A percentile compares a stretch with the other conserved stretches of the same genome.
These are phyloP conservation scores for Hyaena hyaena DNA, from an alignment of 2,113 vertebrate species.

Conservation along the genomic window DNA sequence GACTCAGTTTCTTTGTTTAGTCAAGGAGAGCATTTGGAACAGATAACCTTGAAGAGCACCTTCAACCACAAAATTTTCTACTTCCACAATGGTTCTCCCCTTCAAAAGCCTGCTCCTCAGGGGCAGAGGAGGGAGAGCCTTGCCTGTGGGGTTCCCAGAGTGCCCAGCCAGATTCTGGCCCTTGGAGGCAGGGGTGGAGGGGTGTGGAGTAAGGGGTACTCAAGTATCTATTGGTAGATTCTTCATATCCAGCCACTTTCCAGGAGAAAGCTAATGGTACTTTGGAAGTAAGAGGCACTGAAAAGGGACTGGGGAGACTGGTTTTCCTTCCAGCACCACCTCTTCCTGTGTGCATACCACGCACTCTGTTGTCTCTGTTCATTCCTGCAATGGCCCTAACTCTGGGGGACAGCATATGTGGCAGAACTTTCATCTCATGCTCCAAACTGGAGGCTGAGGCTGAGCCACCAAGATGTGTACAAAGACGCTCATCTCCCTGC, in stretches of 20 bases:
- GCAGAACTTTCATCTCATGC: background rate
- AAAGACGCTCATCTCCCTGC: background rate
- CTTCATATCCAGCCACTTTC: background rate
- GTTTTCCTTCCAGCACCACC: background rate
- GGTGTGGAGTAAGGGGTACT: background rate
- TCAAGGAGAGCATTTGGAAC: background rate
- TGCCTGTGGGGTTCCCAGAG: background rate
- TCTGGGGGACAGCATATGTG: background rate
- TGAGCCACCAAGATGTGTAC: background rate
- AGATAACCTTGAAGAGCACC: background rate
- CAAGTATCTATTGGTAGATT: background rate
- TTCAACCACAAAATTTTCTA: background rate
- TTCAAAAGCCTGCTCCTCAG: background rate
- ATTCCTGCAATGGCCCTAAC: background rate
- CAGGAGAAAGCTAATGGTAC: background rate
- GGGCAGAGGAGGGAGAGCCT: background rate
- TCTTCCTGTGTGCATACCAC: background rate
- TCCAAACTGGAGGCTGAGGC: background rate
- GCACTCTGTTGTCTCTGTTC: fast-evolving
- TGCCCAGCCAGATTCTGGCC: background rate
- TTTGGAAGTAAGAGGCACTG: background rate
- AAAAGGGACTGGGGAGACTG: background rate
- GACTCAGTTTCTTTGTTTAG: background rate
- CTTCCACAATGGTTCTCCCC: background rate
- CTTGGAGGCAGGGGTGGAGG: background rate